phyloP scores from a whole-genome alignment of 2,888 invertebrate species.

The Pseudoips prasinana region DNA sequence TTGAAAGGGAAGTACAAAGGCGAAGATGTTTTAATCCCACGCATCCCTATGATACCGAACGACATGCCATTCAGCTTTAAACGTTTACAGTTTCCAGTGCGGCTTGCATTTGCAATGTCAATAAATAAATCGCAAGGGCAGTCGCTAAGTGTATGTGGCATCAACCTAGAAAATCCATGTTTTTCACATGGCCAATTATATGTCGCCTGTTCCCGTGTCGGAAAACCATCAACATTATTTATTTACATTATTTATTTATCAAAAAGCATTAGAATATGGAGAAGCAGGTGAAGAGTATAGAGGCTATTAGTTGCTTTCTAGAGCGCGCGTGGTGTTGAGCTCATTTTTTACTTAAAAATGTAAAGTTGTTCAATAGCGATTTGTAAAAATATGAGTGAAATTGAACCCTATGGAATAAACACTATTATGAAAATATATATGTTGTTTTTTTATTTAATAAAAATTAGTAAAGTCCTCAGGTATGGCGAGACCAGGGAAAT shows the following conservation, averaged over 20 bases:
- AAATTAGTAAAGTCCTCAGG: no score
- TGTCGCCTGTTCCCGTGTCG: constrained; percentile 1
- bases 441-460: no score
- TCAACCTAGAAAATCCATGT: background rate
- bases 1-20: constrained; percentile 12
- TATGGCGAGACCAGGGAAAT: no score
- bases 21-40: constrained; percentile 9
- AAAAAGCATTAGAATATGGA: background rate
- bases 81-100: constrained; percentile 13
- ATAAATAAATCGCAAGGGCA: constrained; percentile 1
- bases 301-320: no score
- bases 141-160: background rate
- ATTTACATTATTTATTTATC: background rate
- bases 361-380: no score
- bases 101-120: constrained; percentile 9
- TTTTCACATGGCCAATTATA: constrained; percentile 1
- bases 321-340: no score
- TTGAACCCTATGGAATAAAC: no score
- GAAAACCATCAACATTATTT: background rate
- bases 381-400: no score
- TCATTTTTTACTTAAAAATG: constrained; percentile 19
- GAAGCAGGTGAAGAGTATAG: no score
- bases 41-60: constrained; percentile 11
- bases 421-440: constrained; percentile 4
- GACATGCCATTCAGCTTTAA: constrained; percentile 13